Evolutionary conservation across 2,888 invertebrate species (phyloP), one percentile per base, ranked within the genome.

Genomic region (Athripsodes cinereus): DNA sequence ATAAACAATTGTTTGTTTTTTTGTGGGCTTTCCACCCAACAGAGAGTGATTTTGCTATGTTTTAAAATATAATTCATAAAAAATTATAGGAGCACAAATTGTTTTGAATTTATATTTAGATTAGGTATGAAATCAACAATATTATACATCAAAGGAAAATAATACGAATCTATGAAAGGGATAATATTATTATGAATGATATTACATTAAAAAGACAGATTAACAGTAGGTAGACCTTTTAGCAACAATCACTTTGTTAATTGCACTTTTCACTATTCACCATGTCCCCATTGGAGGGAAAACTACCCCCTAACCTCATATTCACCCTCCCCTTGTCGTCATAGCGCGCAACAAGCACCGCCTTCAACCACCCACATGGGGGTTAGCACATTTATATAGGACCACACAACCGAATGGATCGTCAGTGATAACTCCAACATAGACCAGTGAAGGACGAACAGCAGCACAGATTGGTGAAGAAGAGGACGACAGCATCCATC

Each of bases 341-440:
- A n/a, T n/a, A 40, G 13, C 16, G 40, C 40, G 40, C 40, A 40
- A 40, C 40, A 40, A 40, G 40, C 40, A 40, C 40, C 40, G 40
- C 40, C 40, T 40, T 40, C 40, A 40, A 40, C 40, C 40, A 40
- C 40, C 40, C 40, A 40, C 40, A 40, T 16, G 40, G 40, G 40
- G 40, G 40, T 16, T 16, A 40, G 16, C 13, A n/a, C 40, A 40
- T 40, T 40, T 40, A 40, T 40, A 40, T 40, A 40, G 40, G 40
- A 13, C 8, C 16, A 40, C 8, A 3, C 2, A 13, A 16, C n/a
- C 2, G 40, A 16, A n/a, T 40, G n/a, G 16, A 40, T 16, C 40
- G 40, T 40, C 40, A 40, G 40, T 40, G 40, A 40, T 40, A 40
- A 40, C 40, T 40, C 13, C 40, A 40, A 40, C 40, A 40, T 13